Conservation (phyloP, 2,888 invertebrate species). For the Anthrax anthrax region DNA sequence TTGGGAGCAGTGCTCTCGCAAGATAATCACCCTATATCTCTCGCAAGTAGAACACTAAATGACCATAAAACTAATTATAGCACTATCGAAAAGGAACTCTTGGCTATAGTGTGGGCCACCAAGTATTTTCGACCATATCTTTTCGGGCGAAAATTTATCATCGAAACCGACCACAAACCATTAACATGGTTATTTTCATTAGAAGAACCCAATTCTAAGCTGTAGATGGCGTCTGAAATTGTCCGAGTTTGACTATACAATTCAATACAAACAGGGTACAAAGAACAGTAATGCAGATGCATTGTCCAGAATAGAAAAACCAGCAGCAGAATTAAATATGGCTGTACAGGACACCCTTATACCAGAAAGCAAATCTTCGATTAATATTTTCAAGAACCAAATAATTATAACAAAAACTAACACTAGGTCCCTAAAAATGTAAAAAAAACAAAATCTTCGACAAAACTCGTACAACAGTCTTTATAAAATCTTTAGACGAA, state of each 20-base stretch:
- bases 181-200: no score
- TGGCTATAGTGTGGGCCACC: no score
- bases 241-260: no score
- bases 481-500: background rate
- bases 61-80: slow-evolving; percentile 9
- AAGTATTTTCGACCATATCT: no score
- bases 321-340: no score
- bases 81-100: no score
- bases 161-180: no score
- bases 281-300: background rate
- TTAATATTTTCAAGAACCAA: background rate
- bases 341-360: background rate
- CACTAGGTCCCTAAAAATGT: slow-evolving; percentile 4
- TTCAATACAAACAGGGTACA: background rate
- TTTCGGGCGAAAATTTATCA: no score
- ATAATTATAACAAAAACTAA: slow-evolving; percentile 2
- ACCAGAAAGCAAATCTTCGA: background rate
- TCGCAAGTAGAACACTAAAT: slow-evolving; percentile 11
- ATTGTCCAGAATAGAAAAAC: no score
- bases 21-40: slow-evolving; percentile 8
- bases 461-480: background rate
- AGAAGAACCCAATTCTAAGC: no score
- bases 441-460: slow-evolving; percentile 4
- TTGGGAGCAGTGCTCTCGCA: slow-evolving; percentile 12
- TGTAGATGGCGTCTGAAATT: no score